Evolutionary conservation across 92 coral and sea anemone genomes (phyloP).

Genomic region (Porites evermanni): DNA sequence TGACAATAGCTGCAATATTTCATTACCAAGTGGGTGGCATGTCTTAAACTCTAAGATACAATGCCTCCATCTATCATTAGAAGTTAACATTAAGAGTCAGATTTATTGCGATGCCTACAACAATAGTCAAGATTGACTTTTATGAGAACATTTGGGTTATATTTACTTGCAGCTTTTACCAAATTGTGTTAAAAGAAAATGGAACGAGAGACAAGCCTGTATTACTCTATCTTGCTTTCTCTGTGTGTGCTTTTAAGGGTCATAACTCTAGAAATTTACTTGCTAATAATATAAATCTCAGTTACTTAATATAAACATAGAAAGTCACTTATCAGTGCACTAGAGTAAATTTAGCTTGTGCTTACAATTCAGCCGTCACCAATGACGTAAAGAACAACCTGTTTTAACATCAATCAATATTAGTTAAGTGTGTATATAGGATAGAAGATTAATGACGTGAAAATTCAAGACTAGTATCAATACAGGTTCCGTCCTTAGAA

Average conservation of each 20-base stretch:
- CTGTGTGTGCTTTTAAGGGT: neutral
- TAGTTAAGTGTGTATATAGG: slow-evolving; percentile 13
- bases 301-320: neutral
- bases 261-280: neutral
- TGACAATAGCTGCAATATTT: neutral
- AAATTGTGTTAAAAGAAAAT: neutral
- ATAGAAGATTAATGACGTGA: neutral
- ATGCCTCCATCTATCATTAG: neutral
- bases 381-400: slow-evolving; percentile 29
- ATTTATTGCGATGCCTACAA: neutral
- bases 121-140: neutral
- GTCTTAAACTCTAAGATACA: neutral
- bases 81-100: neutral
- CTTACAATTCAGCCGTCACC: neutral
- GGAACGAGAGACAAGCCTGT: neutral
- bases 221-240: neutral
- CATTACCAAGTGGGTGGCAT: slow-evolving; percentile 2
- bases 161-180: neutral
- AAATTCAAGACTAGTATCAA: neutral
- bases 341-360: neutral
- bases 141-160: neutral
- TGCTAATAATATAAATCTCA: neutral
- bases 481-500: neutral
- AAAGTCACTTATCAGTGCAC: neutral
- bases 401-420: slow-evolving; percentile 2